Base-by-base conservation (phyloP, 1,140 invertebrate genomes). In the Ridgeia piscesae region DNA sequence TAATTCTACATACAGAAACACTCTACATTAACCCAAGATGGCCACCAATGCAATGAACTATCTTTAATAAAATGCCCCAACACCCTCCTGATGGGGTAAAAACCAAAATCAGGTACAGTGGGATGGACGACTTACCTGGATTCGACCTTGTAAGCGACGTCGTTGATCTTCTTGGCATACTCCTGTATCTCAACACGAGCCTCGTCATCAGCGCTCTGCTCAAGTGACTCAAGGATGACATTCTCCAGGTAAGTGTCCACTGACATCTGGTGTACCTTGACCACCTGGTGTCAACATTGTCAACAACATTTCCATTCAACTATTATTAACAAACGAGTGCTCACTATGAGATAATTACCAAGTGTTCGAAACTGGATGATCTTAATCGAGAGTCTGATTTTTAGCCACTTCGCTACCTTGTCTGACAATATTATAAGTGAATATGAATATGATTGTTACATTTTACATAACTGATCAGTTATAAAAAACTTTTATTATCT, bases 201-300 rank as follows among this genome's bases (percentile, higher is more conserved):
- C 93, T 97, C 95, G 34, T 96, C 94, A 48, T 97, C 96, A 0
- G 97, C 97, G 33, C 96, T 95, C 92, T 96, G 96, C 88, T 97
- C 96, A 91, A 97, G 96, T 9, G 97, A 96, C 89, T 97, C 96
- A 2, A 96, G 96, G 11, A 97, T 96, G 34, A 97, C 96, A 93
- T 97, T 96, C 93, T 97, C 96, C 88, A 98, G 95, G 94, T 97
- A 98, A 0, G 96, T 95, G 93, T 97, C 97, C 9, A 97, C 97
- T 17, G 96, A 97, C 34, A 96, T 96, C 96, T 97, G 97, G 94
- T 97, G 96, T 14, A 97, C 96, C 94, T 97, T 96, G 6, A 97
- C 94, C 93, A 96, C 94, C 96, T 96, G 92, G 58, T 77, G 27
- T 21, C 58, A 77, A 77, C 27, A 77, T 14, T 77, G 58, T 31